phyloP scores from a whole-genome alignment of 2,113 vertebrate species.

The Terrapene triunguis region DNA sequence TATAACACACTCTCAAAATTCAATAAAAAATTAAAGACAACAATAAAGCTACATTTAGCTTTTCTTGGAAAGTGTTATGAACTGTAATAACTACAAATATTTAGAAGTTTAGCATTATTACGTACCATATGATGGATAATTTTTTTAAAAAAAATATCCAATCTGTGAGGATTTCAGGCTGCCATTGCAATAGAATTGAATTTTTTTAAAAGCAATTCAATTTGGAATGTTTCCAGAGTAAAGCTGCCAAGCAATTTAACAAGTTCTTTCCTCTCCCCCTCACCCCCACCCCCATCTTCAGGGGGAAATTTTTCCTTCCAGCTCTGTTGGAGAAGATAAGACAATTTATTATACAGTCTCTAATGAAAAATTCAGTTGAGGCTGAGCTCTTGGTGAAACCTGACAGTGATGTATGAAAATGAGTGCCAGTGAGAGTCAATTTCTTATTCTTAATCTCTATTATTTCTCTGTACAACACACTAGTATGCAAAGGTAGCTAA shows the following conservation, averaged over 20 bases:
- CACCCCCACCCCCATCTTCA: not conserved
- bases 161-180: not conserved
- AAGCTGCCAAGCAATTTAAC: not conserved
- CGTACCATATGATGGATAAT: accelerated
- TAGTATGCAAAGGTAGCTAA: not conserved
- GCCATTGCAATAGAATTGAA: not conserved
- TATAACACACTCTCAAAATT: not conserved
- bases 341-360: not conserved
- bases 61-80: not conserved
- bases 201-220: not conserved
- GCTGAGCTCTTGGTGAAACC: not conserved
- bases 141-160: not conserved
- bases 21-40: not conserved
- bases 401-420: not conserved
- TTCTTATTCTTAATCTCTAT: not conserved
- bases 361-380: not conserved
- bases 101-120: not conserved
- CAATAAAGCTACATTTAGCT: not conserved
- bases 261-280: not conserved
- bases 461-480: not conserved
- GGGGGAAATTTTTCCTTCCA: not conserved
- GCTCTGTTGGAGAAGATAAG: not conserved
- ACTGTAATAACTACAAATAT: not conserved
- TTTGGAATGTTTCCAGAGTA: not conserved
- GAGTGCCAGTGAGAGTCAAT: not conserved